These are phyloP conservation scores for Platichthys flesus DNA, from an alignment of 2,113 vertebrate genomes.

Conservation along the genomic window DNA sequence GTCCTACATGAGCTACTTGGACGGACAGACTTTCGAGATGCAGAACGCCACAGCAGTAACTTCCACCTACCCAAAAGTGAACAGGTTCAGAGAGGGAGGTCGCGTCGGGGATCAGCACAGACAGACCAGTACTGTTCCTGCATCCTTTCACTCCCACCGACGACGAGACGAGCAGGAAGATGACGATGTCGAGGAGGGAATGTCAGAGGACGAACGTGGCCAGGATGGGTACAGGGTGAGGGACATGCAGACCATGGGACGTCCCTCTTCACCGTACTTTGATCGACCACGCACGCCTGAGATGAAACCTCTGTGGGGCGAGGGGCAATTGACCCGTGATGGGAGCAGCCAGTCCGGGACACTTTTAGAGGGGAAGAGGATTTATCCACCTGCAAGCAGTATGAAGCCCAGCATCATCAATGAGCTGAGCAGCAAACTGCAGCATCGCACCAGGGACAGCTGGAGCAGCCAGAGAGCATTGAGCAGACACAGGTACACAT, in stretches of 20 bases:
- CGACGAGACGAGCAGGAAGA: conserved; percentile 74
- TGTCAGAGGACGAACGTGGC: conserved; percentile 56
- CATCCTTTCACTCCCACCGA: conserved; percentile 78
- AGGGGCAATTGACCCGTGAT: conserved; percentile 71
- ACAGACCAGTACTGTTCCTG: conserved; percentile 80
- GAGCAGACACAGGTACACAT: conserved; percentile 84
- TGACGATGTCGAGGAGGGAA: conserved; percentile 68
- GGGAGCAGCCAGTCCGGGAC: conserved; percentile 51
- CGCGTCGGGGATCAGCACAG: conserved; percentile 73
- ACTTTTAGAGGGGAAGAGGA: conserved; percentile 80
- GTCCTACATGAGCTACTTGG: conserved; percentile 93
- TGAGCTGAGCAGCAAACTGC: conserved; percentile 92
- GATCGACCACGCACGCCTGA: conserved; percentile 82
- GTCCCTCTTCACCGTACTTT: conserved; percentile 81
- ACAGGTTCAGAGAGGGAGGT: conserved; percentile 78
- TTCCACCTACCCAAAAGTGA: conserved; percentile 81
- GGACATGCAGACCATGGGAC: conserved; percentile 76
- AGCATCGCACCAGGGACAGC: conserved; percentile 86
- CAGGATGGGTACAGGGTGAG: conserved; percentile 73
- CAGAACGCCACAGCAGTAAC: conserved; percentile 81
- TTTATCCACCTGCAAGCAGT: conserved; percentile 84
- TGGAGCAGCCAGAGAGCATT: conserved; percentile 82
- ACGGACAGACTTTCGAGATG: conserved; percentile 90
- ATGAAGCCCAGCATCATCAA: conserved; percentile 93
- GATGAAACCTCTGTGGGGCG: conserved; percentile 81